Base-by-base conservation (phyloP, 2,797 vertebrate genomes). In the Sorex maritimensis region DNA sequence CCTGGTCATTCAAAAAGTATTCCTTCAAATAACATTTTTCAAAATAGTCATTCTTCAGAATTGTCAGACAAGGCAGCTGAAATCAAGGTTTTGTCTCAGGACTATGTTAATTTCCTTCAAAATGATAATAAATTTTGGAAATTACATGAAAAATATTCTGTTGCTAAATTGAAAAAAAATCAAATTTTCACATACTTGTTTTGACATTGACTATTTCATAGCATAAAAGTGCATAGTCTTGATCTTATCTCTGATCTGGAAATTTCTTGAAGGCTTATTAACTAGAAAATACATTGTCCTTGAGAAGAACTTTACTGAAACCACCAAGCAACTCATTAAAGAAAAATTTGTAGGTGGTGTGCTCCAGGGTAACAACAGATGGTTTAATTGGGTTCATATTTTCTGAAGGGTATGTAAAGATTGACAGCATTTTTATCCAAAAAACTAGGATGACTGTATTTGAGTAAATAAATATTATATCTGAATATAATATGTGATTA, bases 351-450 rank as follows among this genome's bases (percentile, higher is more conserved):
- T 52, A 80, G 86, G 23, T 95, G 34, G 34, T 72, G 26, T 80
- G 79, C 68, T 83, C 44, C 79, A 52, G 87, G 85, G 79, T 73
- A 91, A 61, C 28, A 92, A 67, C 49, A 92, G 44, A 90, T 91
- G 79, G 14, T 86, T 91, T 94, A 95, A 92, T 83, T 93, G 74
- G 89, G 61, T 86, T 71, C 28, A 86, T 14, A 75, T 91, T 91
- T 93, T 78, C 90, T 87, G 38, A 79, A 74, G 69, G 44, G n/a
- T 82, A 23, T 91, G 63, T 24, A 13, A 28, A 93, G 28, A 71
- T 55, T 79, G 58, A 86, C 28, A 94, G 21, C 6, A 86, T 81
- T 82, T 87, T 94, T 41, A 67, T 58, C 41, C 63, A 38, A 19
- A 58, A 68, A 68, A 38, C 0, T 30, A 81, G 49, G 5, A 0